These are phyloP conservation scores for Xiphophorus birchmanni DNA, from an alignment of 2,797 vertebrate species.

Conservation along the genomic window DNA sequence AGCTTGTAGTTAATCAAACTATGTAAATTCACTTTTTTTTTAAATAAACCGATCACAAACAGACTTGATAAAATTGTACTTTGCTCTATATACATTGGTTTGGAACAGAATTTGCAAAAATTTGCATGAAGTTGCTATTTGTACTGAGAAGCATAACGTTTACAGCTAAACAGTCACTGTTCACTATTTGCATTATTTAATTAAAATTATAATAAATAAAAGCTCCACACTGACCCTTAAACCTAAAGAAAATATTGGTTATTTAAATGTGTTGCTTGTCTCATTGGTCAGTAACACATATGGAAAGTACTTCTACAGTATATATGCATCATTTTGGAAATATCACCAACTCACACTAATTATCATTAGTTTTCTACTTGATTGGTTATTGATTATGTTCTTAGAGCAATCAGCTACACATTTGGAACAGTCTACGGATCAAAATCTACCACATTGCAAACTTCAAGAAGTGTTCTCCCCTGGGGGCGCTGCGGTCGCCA, in stretches of 20 bases:
- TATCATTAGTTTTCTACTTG: constrained; percentile 5
- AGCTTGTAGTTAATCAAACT: constrained; percentile 9
- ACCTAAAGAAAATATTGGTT: neutral
- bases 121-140: neutral
- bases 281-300: neutral
- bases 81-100: constrained; percentile 20
- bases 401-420: neutral
- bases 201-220: neutral
- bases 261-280: neutral
- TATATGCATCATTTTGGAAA: neutral
- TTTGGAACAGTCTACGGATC: neutral
- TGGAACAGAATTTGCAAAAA: neutral
- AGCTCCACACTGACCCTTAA: neutral
- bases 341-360: neutral
- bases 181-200: constrained; percentile 1
- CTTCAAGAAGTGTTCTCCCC: neutral
- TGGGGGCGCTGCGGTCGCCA: constrained; percentile 1
- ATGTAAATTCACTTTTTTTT: neutral
- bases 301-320: neutral
- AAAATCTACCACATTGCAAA: constrained; percentile 11
- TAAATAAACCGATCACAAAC: constrained; percentile 9
- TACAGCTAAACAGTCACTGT: neutral
- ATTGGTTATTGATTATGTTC: neutral
- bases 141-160: neutral
- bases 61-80: neutral